Base-by-base conservation (phyloP, 2,797 vertebrate species). In the Lophotriccus pileatus region DNA sequence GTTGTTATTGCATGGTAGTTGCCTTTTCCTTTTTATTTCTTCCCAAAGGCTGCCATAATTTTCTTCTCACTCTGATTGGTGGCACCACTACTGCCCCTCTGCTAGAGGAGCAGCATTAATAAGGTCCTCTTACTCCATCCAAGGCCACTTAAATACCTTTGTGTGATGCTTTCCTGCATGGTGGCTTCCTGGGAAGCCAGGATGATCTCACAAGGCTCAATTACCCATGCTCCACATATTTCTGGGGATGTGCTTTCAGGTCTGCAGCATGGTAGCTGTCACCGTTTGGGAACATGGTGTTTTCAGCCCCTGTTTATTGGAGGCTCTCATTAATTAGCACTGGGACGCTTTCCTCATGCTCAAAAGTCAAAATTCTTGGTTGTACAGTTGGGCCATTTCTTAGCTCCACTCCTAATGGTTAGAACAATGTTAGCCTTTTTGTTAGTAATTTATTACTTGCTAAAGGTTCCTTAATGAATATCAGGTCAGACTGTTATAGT, bases 201-300 rank as follows among this genome's bases (percentile, higher is more conserved):
- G 10, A 23, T 34, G 32, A 52, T 68, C 25, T 36, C 23, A 13
- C 59, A 37, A 37, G 30, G 15, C 39, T 66, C 30, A 12, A 3
- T 56, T 56, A 32, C 4, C 41, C 22, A 1, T 23, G 23, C 15
- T 69, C 32, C 56, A n/a, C 6, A 1, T 25, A 30, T 39, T 73
- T 32, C 62, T 76, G 67, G 66, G 18, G 12, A 36, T 6, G 14
- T 49, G 41, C 44, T 72, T 5, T 1, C 25, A 15, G 5, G 12
- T 34, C 67, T 44, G 34, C 55, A 58, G 23, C 32, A 0, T 7
- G 43, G 50, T 25, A 19, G 10, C 32, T 56, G 66, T 60, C 23
- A 32, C 34, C 2, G 2, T 28, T 4, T 53, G 75, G n/a, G 30
- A 34, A 4, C 6, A 4, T 1, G 1, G 5, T 32, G 11, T 75